phyloP scores from a whole-genome alignment of 2,888 invertebrate species.

The Eupithecia abbreviata region DNA sequence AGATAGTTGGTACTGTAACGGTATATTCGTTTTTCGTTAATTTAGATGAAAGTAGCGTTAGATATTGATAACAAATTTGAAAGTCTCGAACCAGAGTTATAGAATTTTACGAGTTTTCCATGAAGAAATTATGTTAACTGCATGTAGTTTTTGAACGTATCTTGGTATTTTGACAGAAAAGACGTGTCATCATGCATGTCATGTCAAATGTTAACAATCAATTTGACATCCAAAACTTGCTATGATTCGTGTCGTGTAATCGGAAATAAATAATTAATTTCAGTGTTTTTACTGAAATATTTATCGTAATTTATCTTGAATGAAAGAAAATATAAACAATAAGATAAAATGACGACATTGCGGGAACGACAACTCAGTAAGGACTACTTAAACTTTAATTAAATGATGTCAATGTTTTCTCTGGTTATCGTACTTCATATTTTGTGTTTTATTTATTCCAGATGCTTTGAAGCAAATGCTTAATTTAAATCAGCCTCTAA shows the following conservation, averaged over 20 bases:
- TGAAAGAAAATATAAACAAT: constrained; percentile 44
- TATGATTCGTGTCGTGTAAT: constrained; percentile 29
- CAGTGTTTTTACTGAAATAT: constrained; percentile 16
- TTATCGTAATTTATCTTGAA: constrained; percentile 27
- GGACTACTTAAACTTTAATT: constrained; percentile 44
- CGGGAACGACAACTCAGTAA: constrained; percentile 89
- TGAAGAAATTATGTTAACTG: neutral
- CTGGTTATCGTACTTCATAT: neutral
- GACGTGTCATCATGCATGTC: constrained; percentile 26
- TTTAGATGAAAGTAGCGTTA: neutral
- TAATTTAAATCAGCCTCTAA: constrained; percentile 93
- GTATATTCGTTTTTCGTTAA: neutral
- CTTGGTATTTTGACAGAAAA: constrained; percentile 17
- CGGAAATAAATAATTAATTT: constrained; percentile 24
- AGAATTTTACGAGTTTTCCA: neutral
- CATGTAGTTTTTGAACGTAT: neutral
- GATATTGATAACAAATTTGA: neutral
- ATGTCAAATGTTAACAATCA: constrained; percentile 13
- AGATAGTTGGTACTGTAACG: neutral
- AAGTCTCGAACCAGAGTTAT: neutral
- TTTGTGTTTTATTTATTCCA: constrained; percentile 61
- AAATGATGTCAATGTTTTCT: constrained; percentile 23
- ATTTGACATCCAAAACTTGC: constrained; percentile 18
- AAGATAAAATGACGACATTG: constrained; percentile 84
- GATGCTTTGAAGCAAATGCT: constrained; percentile 97